phyloP scores from a whole-genome alignment of 23 tunicate genomes.

The Oikopleura dioica region DNA sequence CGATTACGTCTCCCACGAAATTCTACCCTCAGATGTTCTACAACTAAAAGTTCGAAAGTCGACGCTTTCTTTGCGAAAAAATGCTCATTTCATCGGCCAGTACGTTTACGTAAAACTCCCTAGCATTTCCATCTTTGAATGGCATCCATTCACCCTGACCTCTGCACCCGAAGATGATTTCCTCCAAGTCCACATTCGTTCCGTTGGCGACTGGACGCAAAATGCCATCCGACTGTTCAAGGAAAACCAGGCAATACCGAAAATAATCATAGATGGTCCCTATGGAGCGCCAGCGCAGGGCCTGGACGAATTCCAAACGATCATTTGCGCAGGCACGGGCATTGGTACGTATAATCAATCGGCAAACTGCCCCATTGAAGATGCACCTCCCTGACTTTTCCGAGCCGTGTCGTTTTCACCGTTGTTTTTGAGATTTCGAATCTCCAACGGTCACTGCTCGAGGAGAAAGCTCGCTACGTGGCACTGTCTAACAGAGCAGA shows the following conservation, averaged over 20 bases:
- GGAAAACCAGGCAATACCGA: not conserved
- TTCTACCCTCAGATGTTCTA: not conserved
- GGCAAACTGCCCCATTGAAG: too few species aligned
- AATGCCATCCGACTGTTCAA: not conserved
- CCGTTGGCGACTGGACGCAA: not conserved
- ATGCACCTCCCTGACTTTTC: too few species aligned
- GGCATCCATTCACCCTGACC: conserved; percentile 6
- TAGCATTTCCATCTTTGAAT: not conserved
- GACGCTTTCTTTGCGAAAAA: not conserved
- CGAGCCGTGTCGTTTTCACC: too few species aligned
- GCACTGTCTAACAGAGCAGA: too few species aligned
- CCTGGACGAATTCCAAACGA: too few species aligned
- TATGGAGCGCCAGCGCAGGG: not conserved
- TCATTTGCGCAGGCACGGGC: too few species aligned
- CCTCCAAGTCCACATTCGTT: not conserved
- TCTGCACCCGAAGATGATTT: conserved; percentile 12
- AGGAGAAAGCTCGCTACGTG: too few species aligned
- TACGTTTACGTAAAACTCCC: not conserved
- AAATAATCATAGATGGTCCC: not conserved
- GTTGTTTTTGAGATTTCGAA: too few species aligned
- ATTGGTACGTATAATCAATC: too few species aligned
- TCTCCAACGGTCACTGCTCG: too few species aligned
- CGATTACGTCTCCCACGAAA: not conserved
- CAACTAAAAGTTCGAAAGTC: not conserved
- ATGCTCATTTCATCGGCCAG: not conserved